These are phyloP conservation scores for Egretta garzetta DNA, from an alignment of 2,113 vertebrate species.

Conservation along the genomic window DNA sequence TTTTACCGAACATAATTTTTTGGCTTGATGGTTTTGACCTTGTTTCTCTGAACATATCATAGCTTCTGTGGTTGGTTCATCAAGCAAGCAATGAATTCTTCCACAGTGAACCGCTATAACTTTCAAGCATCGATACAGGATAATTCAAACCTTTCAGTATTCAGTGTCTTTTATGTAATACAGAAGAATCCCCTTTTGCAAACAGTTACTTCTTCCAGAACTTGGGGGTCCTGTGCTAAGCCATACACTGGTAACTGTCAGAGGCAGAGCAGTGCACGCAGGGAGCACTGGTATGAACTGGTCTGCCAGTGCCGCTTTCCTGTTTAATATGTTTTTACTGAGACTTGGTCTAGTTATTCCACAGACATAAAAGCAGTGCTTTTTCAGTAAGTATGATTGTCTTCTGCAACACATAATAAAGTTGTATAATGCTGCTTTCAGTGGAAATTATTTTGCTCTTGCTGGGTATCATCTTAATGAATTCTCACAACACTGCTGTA, in stretches of 20 bases:
- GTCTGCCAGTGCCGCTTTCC: not conserved
- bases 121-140: not conserved
- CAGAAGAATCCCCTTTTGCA: not conserved
- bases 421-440: not conserved
- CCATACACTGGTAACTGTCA: not conserved
- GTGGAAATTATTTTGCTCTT: not conserved
- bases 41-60: not conserved
- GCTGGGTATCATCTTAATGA: not conserved
- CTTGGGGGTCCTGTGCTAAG: not conserved
- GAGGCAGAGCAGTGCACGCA: not conserved
- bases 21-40: not conserved
- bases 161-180: not conserved
- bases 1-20: not conserved
- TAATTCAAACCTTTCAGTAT: not conserved
- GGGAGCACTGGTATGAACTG: not conserved
- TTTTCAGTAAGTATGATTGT: not conserved
- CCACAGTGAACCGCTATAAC: not conserved
- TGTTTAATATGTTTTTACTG: not conserved
- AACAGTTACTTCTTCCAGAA: not conserved
- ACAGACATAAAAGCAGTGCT: not conserved
- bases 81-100: not conserved
- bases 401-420: not conserved
- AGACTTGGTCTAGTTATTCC: not conserved
- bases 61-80: not conserved
- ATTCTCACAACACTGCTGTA: not conserved